Conservation (phyloP, 2,797 vertebrate species). For the Arremon aurantiirostris region DNA sequence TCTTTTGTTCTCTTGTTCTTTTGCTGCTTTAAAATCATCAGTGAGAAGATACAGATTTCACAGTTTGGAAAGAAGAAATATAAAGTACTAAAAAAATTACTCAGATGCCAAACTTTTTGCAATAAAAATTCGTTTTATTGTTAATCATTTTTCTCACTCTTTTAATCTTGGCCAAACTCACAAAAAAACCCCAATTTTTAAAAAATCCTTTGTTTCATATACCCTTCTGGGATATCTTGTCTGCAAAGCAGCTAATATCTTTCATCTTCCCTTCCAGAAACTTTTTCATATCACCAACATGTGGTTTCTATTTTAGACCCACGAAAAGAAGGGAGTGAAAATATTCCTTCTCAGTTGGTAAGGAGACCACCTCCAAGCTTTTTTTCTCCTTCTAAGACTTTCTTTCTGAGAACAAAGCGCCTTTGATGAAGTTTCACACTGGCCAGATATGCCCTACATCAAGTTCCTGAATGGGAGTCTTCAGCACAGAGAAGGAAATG, state of each 20-base stretch:
- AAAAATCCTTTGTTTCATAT: not conserved
- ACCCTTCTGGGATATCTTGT: not conserved
- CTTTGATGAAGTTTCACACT: conserved; percentile 29
- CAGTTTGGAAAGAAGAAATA: not conserved
- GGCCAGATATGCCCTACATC: not conserved
- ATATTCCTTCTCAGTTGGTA: not conserved
- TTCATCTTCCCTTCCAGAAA: not conserved
- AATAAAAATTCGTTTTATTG: not conserved
- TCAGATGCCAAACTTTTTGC: not conserved
- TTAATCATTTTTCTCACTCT: not conserved
- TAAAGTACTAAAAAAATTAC: not conserved
- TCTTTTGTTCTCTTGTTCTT: not conserved
- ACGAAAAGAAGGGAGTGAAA: not conserved
- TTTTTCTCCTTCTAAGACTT: not conserved
- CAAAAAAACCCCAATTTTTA: accelerated
- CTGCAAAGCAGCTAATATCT: not conserved
- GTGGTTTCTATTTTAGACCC: not conserved
- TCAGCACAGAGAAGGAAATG: not conserved
- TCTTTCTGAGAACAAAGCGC: not conserved
- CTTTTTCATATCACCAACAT: not conserved
- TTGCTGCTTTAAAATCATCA: not conserved
- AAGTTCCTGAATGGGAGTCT: not conserved
- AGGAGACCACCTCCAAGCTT: not conserved
- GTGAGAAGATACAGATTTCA: not conserved
- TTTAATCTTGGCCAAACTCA: not conserved